phyloP scores from a whole-genome alignment of 2,888 invertebrate species.

The Drosophila kuntzei region DNA sequence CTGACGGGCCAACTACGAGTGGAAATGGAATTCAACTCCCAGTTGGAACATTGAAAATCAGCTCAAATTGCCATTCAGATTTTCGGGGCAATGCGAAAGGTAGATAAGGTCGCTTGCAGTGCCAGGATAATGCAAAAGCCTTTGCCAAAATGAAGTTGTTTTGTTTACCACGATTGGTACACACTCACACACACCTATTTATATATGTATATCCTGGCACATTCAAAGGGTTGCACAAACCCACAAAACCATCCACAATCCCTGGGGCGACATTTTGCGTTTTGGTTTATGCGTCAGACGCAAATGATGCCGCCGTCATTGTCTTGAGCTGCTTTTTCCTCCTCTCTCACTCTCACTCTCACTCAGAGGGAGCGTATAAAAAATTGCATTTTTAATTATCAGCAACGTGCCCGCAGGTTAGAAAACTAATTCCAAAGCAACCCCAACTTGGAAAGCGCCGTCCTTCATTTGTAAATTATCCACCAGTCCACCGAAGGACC shows the following conservation, averaged over 20 bases:
- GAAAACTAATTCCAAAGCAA: constrained; percentile 76
- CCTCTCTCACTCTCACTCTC: not conserved
- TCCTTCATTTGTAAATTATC: constrained; percentile 52
- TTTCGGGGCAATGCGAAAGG: constrained; percentile 60
- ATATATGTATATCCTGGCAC: too few relatives aligned
- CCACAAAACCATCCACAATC: constrained; percentile 51
- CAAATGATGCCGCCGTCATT: constrained; percentile 74
- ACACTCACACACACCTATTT: constrained; percentile 14
- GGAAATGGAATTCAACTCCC: constrained; percentile 76
- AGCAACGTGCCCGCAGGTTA: constrained; percentile 74
- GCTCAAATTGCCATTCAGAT: constrained; percentile 86
- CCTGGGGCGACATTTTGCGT: constrained; percentile 79
- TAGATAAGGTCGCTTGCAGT: constrained; percentile 60
- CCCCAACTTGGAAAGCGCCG: constrained; percentile 45
- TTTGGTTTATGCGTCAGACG: constrained; percentile 78
- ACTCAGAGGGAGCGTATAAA: constrained; percentile 53
- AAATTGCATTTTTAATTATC: constrained; percentile 81
- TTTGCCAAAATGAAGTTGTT: constrained; percentile 61
- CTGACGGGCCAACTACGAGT: constrained; percentile 37
- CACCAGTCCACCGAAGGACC: constrained; percentile 1
- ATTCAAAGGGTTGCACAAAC: constrained; percentile 69
- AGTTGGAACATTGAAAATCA: constrained; percentile 85
- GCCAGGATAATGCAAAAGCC: constrained; percentile 64
- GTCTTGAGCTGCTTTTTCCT: constrained; percentile 59
- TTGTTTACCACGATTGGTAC: constrained; percentile 55